Evolutionary conservation across 2,888 invertebrate species (phyloP).

Genomic region (Pristionchus arcanus): DNA sequence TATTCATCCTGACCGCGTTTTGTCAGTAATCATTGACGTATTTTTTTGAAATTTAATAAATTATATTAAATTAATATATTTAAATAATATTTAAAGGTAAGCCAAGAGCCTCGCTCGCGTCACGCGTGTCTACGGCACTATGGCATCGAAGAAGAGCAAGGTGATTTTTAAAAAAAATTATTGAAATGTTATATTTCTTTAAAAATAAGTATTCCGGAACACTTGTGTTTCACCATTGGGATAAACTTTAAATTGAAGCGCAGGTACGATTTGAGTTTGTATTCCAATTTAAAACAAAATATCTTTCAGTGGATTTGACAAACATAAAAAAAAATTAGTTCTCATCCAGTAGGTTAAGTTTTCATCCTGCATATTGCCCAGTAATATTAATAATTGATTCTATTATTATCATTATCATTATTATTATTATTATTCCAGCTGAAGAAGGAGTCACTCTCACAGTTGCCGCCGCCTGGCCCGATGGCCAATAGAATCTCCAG

Average conservation of each 20-base stretch:
- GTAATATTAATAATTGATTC: too few species aligned
- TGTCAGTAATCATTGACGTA: background rate
- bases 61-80: background rate
- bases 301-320: background rate
- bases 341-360: too few species aligned
- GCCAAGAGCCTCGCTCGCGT: constrained; percentile 11
- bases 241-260: too few species aligned
- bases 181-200: background rate
- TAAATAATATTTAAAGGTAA: background rate
- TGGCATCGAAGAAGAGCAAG: constrained; percentile 26
- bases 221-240: background rate
- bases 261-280: too few species aligned
- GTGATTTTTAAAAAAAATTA: background rate
- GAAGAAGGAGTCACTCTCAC: background rate
- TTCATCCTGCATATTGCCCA: too few species aligned
- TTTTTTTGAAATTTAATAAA: background rate
- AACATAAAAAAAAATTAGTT: background rate
- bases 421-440: background rate
- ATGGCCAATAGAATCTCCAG: background rate
- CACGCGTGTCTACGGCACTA: background rate
- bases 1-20: too few species aligned
- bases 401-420: too few species aligned
- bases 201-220: background rate
- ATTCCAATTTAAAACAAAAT: too few species aligned
- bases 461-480: background rate